A percentile compares a stretch with the other conserved stretches of the same genome.
These are phyloP conservation scores for Drosophila pseudotakahashii DNA, from an alignment of 2,888 invertebrate species.

Conservation along the genomic window DNA sequence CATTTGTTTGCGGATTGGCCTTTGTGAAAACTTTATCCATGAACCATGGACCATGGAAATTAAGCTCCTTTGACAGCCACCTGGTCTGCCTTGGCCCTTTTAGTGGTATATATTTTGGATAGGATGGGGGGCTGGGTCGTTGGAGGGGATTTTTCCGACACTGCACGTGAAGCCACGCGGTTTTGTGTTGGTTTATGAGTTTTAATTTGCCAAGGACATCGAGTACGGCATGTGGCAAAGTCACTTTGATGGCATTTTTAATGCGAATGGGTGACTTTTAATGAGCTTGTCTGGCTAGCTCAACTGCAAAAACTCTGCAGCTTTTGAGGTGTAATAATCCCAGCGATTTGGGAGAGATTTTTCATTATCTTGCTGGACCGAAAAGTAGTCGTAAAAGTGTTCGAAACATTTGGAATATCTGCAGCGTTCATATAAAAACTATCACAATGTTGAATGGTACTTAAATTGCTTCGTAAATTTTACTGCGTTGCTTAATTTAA, in stretches of 20 bases:
- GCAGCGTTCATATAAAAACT: constrained; percentile 5
- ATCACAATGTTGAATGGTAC: constrained; percentile 12
- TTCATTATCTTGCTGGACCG: constrained; percentile 22
- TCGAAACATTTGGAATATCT: constrained; percentile 1
- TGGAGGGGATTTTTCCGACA: neutral
- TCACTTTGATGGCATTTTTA: constrained; percentile 64
- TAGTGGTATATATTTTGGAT: neutral
- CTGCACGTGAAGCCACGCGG: constrained; percentile 19
- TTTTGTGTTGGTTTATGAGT: constrained; percentile 48
- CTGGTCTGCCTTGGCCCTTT: constrained; percentile 40
- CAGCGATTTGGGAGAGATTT: constrained; percentile 18
- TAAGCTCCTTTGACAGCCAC: constrained; percentile 67
- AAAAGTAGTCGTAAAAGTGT: neutral
- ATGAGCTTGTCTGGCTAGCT: constrained; percentile 36
- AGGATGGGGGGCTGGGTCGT: neutral
- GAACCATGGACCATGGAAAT: constrained; percentile 43
- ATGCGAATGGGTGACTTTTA: constrained; percentile 86
- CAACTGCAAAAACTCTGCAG: constrained; percentile 18
- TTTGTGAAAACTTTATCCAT: constrained; percentile 46
- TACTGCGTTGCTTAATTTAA: neutral
- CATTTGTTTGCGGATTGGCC: constrained; percentile 53
- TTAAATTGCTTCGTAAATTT: neutral
- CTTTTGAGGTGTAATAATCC: constrained; percentile 7
- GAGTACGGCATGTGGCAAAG: constrained; percentile 31
- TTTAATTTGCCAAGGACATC: constrained; percentile 61